phyloP scores from a whole-genome alignment of 2,888 invertebrate species.

The Noctua janthina region DNA sequence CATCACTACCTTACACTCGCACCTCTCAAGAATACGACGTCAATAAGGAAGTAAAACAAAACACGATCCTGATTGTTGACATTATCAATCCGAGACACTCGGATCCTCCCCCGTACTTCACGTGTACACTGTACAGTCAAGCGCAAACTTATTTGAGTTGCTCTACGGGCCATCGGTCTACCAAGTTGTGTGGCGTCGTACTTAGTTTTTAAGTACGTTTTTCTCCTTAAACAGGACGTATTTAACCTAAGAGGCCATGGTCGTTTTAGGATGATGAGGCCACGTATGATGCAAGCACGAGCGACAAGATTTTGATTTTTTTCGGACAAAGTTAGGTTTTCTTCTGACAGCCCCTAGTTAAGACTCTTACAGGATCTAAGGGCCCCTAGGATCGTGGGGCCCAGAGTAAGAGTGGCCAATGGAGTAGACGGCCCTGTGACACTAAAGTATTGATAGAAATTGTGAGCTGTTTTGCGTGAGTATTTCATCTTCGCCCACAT shows the following conservation, averaged over 20 bases:
- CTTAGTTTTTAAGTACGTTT: neutral
- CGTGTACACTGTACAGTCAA: neutral
- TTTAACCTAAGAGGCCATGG: neutral
- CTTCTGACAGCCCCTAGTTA: neutral
- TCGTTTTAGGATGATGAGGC: neutral
- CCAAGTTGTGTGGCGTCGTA: neutral
- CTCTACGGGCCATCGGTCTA: neutral
- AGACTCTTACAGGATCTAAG: neutral
- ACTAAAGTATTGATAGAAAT: neutral
- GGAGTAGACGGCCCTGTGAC: neutral
- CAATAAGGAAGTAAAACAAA: conserved; percentile 53
- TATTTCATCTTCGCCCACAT: neutral
- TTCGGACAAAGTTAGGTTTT: neutral
- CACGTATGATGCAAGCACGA: neutral
- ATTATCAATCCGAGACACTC: conserved; percentile 56
- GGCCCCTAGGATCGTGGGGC: neutral
- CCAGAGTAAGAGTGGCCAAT: neutral
- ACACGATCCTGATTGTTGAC: conserved; percentile 48
- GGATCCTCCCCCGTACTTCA: neutral
- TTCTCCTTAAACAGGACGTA: neutral
- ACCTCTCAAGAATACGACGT: conserved; percentile 25
- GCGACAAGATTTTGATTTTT: neutral
- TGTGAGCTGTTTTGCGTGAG: neutral
- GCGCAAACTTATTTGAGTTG: neutral
- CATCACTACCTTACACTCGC: conserved; percentile 23